Evolutionary conservation across 2,888 invertebrate species (phyloP), one percentile per base, ranked within the genome.

Genomic region (Apoda limacodes): DNA sequence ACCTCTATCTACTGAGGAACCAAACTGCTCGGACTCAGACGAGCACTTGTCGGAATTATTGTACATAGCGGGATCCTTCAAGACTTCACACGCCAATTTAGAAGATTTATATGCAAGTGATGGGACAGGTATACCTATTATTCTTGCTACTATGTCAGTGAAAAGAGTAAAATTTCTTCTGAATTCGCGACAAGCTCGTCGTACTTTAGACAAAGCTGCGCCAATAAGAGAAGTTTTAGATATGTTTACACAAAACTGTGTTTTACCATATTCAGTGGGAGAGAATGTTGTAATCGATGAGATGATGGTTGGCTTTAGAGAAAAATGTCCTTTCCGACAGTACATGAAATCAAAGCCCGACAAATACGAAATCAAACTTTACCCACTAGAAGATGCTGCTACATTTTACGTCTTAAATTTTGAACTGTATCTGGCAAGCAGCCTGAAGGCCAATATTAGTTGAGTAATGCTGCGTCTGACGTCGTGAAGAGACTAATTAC

Each of bases 381-480:
- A n/a, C n/a, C n/a, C n/a, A n/a, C n/a, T n/a, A n/a, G n/a, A 45
- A 31, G 43, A 48, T 32, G 42, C 37, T 33, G 19, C 30, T 41
- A 47, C 39, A 25, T 49, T 44, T 40, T 45, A 47, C 19, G 37
- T 42, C 26, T 30, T 43, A 7, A 52, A 50, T 25, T 30, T 50
- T 19, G 50, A 54, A 43, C 36, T 54, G 38, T 49, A 52, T 41
- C n/a, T n/a, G n/a, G n/a, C n/a, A n/a, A n/a, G 38, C 41, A 24
- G 55, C 49, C 50, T 15, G 37, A 39, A 31, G 49, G 54, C 14
- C 46, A 46, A 14, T 46, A 44, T 14, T 32, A 36, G 27, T 26
- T 46, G 22, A 40, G 43, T 28, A 52, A 55, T 37, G 42, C 42
- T 30, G 35, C 50, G 12, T 25, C 34, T 34, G 48, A 47, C 26